Evolutionary conservation across 1,140 invertebrate genomes (phyloP).

Genomic region (Drosophila repletoides): DNA sequence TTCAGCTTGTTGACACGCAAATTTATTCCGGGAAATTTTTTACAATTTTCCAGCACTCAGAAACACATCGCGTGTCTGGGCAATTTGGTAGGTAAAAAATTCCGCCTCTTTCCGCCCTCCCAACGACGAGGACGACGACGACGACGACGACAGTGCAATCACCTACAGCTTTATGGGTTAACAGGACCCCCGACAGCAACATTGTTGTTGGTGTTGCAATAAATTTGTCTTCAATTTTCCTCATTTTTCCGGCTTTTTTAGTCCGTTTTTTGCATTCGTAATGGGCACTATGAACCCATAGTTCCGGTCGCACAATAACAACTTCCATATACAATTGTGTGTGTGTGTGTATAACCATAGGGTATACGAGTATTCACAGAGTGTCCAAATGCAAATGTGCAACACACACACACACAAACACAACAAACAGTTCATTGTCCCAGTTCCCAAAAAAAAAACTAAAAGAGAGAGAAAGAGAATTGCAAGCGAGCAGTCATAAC

Average conservation of each 20-base stretch:
- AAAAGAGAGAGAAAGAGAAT: not conserved
- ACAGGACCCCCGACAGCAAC: conserved; percentile 43
- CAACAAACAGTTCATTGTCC: conserved; percentile 65
- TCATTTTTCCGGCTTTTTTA: conserved; percentile 1
- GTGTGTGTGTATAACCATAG: too few relatives aligned
- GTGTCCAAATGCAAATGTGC: conserved; percentile 49
- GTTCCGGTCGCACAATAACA: conserved; percentile 55
- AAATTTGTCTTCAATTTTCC: conserved; percentile 71
- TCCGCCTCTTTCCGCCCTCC: too few relatives aligned
- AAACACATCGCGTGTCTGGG: conserved; percentile 28
- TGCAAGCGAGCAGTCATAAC: conserved; percentile 29
- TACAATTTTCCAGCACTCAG: conserved; percentile 1
- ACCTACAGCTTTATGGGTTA: conserved; percentile 63
- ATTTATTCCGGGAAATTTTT: conserved; percentile 21
- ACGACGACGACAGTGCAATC: conserved; percentile 58
- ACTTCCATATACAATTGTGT: too few relatives aligned
- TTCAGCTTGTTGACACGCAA: conserved; percentile 33
- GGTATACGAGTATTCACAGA: conserved; percentile 1
- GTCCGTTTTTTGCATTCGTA: conserved; percentile 39
- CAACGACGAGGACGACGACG: too few relatives aligned
- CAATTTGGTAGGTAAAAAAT: too few relatives aligned
- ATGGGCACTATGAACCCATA: conserved; percentile 74
- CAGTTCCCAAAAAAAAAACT: conserved; percentile 31
- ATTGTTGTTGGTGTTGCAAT: conserved; percentile 39
- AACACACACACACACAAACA: not conserved